Evolutionary conservation across 1,140 invertebrate genomes (phyloP), one percentile per base, ranked within the genome.

Genomic region (Ceratosolen fusciceps): DNA sequence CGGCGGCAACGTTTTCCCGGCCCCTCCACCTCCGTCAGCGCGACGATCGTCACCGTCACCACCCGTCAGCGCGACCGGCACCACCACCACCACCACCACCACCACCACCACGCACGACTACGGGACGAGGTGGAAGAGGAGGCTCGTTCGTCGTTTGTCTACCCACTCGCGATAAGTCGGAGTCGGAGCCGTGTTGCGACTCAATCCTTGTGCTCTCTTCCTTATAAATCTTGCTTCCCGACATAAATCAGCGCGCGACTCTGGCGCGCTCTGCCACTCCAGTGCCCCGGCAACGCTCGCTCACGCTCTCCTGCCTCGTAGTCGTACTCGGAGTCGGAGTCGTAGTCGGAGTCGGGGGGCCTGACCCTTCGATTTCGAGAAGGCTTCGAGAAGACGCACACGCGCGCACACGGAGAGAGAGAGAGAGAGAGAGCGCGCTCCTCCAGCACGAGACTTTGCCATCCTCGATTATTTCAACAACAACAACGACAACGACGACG

Each of bases 151-250:
- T 43, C 49, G 49, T 9, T 83, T n/a, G 83, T 87, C 88, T 88
- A 87, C 88, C 88, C 88, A 90, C 88, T 87, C 86, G 87, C 88
- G 86, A 90, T 90, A 90, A 90, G 88, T 89, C 88, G 88, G 88
- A 88, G 74, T 68, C 74, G 88, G 88, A 88, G 74, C 74, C 74
- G 68, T 80, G 79, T 80, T 72, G 87, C 86, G 86, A 89, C 88
- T 90, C 88, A 90, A 90, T 90, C 87, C 88, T n/a, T 84, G 86
- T 82, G 86, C 85, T 84, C 81, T 88, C 86, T 88, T 88, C 85
- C 85, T 84, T 85, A 89, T 90, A 90, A 90, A 90, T 90, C 89
- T 89, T 86, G 70, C 77, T 84, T 79, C 81, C 65, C 77, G 81
- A 85, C 83, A 89, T 90, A 90, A 90, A 90, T 90, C 89, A 89